phyloP scores from a whole-genome alignment of 2,113 vertebrate genomes.

The Protobothrops flavoviridis region DNA sequence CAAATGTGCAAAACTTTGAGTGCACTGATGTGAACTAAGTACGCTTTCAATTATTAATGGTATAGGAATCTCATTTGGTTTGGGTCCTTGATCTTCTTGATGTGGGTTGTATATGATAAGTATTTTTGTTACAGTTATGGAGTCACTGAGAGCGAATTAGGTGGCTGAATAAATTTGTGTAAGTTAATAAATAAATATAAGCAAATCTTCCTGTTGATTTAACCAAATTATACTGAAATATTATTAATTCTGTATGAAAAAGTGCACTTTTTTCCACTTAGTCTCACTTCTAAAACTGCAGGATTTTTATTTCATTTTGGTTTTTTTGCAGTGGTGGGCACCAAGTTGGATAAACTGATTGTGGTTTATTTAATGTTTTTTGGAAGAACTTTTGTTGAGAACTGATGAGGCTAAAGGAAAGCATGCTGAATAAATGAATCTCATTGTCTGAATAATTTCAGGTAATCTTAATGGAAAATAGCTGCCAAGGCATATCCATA shows the following conservation, averaged over 20 bases:
- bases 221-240: neutral
- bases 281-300: too few relatives aligned
- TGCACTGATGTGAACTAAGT: neutral
- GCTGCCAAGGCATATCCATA: neutral
- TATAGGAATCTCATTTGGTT: neutral
- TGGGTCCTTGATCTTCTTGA: neutral
- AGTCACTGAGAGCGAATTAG: too few relatives aligned
- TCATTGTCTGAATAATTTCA: too few relatives aligned
- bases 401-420: too few relatives aligned
- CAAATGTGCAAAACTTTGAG: neutral
- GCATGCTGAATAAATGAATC: too few relatives aligned
- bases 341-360: too few relatives aligned
- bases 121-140: neutral
- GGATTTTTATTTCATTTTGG: too few relatives aligned
- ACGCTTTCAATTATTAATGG: neutral
- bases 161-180: too few relatives aligned
- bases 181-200: neutral
- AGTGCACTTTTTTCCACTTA: neutral
- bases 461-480: neutral
- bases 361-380: too few relatives aligned
- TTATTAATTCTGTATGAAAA: neutral
- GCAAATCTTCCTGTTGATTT: neutral
- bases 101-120: neutral
- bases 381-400: too few relatives aligned
- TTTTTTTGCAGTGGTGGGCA: too few relatives aligned